These are phyloP conservation scores for Cichlasoma orientale DNA, from an alignment of 2,797 vertebrate genomes.

Conservation along the genomic window DNA sequence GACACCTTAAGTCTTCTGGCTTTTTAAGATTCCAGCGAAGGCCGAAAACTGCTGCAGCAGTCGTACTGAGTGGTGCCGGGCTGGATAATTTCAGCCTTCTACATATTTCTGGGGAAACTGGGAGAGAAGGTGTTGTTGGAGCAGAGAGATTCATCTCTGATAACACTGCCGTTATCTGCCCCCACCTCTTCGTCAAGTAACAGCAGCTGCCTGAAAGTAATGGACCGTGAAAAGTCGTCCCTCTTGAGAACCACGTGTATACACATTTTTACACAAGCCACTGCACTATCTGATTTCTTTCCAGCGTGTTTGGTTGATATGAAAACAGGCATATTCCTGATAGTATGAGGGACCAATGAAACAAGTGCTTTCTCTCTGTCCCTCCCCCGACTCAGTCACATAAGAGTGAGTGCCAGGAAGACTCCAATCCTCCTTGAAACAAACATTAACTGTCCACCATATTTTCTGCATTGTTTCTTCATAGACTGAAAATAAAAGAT, in stretches of 20 bases:
- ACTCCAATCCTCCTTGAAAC: not conserved
- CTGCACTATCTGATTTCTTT: conserved; percentile 2
- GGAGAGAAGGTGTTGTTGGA: conserved; percentile 10
- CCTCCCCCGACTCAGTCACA: rapidly evolving
- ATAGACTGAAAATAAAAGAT: not conserved
- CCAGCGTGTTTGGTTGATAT: not conserved
- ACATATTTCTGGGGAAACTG: conserved; percentile 1
- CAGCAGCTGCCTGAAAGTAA: conserved; percentile 47
- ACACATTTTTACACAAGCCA: not conserved
- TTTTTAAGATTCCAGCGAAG: conserved; percentile 13
- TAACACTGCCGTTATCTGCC: conserved; percentile 25
- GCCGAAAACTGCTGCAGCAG: not conserved
- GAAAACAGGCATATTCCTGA: not conserved
- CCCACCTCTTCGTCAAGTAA: conserved; percentile 14
- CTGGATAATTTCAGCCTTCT: conserved; percentile 5
- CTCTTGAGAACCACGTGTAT: not conserved
- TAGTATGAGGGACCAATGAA: not conserved
- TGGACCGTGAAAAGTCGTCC: conserved; percentile 26
- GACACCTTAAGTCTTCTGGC: conserved; percentile 13
- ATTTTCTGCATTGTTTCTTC: not conserved
- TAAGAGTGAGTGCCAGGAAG: no score
- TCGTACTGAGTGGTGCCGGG: not conserved
- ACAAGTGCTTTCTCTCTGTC: not conserved
- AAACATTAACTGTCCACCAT: not conserved
- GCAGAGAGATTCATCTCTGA: conserved; percentile 27